These are phyloP conservation scores for Lepeophtheirus salmonis DNA, from an alignment of 1,140 invertebrate species.

Conservation along the genomic window DNA sequence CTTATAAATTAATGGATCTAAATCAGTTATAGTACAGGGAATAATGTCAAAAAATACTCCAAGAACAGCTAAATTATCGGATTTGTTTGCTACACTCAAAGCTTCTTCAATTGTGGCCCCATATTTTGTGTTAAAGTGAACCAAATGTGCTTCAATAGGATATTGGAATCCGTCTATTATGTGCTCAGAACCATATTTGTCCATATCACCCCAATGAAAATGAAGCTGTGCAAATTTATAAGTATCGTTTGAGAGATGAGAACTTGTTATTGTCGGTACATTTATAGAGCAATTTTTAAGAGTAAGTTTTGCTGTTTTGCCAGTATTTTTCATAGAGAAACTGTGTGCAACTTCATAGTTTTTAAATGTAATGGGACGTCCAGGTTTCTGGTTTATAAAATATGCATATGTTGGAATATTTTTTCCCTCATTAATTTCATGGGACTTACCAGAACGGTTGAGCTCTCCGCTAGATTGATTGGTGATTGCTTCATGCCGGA, in stretches of 20 bases:
- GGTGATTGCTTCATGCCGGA: not conserved
- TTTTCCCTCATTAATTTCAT: too few relatives aligned
- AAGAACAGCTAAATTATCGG: conserved; percentile 19
- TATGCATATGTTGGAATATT: not conserved
- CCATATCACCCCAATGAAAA: conserved; percentile 66
- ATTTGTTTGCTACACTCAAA: conserved; percentile 12
- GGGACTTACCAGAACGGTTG: not conserved
- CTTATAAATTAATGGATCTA: not conserved
- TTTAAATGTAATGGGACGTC: not conserved
- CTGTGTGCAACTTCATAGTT: not conserved
- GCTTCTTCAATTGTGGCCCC: conserved; percentile 15
- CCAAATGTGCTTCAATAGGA: conserved; percentile 31
- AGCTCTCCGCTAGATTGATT: not conserved
- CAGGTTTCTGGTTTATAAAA: not conserved
- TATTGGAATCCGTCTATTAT: conserved; percentile 45
- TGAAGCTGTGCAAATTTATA: conserved; percentile 64
- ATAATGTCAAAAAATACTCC: conserved; percentile 20
- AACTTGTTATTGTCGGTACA: not conserved
- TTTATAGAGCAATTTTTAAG: not conserved
- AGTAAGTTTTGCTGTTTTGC: not conserved
- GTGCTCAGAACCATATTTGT: conserved; percentile 66
- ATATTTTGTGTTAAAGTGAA: conserved; percentile 29
- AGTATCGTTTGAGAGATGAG: conserved; percentile 32
- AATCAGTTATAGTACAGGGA: not conserved
- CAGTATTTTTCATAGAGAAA: not conserved